These are phyloP conservation scores for Troides aeacus DNA, from an alignment of 2,888 invertebrate species.

Conservation along the genomic window DNA sequence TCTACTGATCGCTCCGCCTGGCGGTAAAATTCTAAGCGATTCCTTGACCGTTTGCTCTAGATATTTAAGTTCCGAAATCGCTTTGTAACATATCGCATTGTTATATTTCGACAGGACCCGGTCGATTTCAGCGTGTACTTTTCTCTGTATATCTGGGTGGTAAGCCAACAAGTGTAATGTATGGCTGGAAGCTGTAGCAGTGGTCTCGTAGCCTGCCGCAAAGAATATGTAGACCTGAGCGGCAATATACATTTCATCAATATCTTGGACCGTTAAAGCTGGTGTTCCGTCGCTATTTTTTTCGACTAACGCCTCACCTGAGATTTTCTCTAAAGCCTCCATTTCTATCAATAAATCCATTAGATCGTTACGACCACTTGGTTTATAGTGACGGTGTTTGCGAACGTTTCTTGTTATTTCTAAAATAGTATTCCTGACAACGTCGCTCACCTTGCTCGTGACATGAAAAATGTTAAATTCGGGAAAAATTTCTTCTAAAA, in stretches of 20 bases:
- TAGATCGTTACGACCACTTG: conserved; percentile 35
- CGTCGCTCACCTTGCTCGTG: not conserved
- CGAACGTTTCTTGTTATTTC: not conserved
- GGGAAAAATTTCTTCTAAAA: not conserved
- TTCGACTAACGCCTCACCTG: conserved; percentile 51
- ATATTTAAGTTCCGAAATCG: conserved; percentile 51
- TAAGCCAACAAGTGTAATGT: conserved; percentile 58
- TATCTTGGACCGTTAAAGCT: conserved; percentile 40
- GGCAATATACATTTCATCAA: conserved; percentile 50
- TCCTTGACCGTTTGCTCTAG: conserved; percentile 50
- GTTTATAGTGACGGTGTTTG: not conserved
- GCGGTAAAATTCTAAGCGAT: conserved; percentile 46
- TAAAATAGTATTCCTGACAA: not conserved
- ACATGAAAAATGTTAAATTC: not conserved
- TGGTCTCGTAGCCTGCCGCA: conserved; percentile 60
- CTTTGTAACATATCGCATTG: conserved; percentile 51
- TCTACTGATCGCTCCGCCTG: conserved; percentile 10
- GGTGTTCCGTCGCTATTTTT: conserved; percentile 47
- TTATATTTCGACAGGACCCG: conserved; percentile 44
- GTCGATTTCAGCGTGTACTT: conserved; percentile 53
- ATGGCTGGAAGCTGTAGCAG: conserved; percentile 56
- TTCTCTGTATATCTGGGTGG: conserved; percentile 47
- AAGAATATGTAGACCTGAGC: conserved; percentile 60
- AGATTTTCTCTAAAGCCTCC: conserved; percentile 48
- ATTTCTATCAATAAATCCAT: conserved; percentile 55